Percentiles rank a stretch among this genome's conserved stretches.
phyloP scores from a whole-genome alignment of 2,888 invertebrate genomes.

The Lepidocyrtoides sp. region DNA sequence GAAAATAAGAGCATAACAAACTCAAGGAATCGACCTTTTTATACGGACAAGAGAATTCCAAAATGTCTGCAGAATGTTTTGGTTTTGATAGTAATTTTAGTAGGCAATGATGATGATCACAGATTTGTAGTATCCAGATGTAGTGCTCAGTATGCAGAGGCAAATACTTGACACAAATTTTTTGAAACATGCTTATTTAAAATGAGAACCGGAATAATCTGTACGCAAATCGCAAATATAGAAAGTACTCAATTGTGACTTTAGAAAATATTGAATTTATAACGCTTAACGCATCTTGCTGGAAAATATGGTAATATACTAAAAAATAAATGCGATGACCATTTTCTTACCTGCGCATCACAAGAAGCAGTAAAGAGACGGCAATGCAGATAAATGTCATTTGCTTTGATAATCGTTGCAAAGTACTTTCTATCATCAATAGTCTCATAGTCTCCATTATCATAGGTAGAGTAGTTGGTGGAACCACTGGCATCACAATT shows the following conservation, averaged over 20 bases:
- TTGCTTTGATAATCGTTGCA: conserved; percentile 78
- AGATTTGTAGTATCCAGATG: background rate
- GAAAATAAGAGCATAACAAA: conserved; percentile 1
- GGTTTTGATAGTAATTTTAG: background rate
- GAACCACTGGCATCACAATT: background rate
- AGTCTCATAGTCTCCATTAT: conserved; percentile 27
- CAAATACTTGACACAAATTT: too few species aligned
- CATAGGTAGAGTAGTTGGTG: conserved; percentile 2
- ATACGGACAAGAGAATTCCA: background rate
- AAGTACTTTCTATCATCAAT: conserved; percentile 75
- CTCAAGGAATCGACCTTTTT: conserved; percentile 46
- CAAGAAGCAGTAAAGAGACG: conserved; percentile 79
- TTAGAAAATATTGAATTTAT: too few species aligned
- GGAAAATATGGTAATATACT: too few species aligned
- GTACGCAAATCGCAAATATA: too few species aligned
- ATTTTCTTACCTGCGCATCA: conserved; percentile 80
- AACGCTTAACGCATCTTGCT: too few species aligned
- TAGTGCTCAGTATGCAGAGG: too few species aligned
- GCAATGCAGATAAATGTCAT: conserved; percentile 81
- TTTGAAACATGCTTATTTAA: too few species aligned
- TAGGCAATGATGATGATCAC: background rate
- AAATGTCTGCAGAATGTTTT: conserved; percentile 12
- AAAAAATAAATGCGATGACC: too few species aligned
- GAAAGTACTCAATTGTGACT: too few species aligned
- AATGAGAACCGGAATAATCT: too few species aligned